Percentiles rank a stretch among this genome's conserved stretches.
These are phyloP conservation scores for Crotalus tigris DNA, from an alignment of 2,113 vertebrate genomes.

Conservation along the genomic window DNA sequence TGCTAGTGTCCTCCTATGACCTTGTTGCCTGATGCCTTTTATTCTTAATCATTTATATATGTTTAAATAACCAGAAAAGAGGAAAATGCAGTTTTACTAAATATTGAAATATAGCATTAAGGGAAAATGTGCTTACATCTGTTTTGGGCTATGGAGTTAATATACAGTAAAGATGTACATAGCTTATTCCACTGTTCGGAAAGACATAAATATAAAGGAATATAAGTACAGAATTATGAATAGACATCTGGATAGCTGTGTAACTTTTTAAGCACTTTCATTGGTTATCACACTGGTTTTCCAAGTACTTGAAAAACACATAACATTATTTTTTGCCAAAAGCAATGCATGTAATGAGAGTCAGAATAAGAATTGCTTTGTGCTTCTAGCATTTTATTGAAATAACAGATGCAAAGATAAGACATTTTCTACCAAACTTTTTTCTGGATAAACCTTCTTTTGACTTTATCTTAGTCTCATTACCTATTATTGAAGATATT, in stretches of 20 bases:
- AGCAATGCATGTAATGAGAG: slow-evolving; percentile 27
- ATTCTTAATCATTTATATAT: neutral
- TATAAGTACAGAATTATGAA: neutral
- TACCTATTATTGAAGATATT: slow-evolving; percentile 66
- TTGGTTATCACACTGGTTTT: slow-evolving; percentile 34
- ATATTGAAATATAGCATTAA: slow-evolving; percentile 18
- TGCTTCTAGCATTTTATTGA: slow-evolving; percentile 38
- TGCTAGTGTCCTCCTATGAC: neutral
- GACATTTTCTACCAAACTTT: slow-evolving; percentile 58
- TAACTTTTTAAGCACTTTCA: slow-evolving; percentile 8
- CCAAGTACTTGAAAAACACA: slow-evolving; percentile 39
- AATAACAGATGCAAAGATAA: slow-evolving; percentile 38
- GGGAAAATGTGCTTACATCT: neutral
- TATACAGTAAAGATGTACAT: neutral
- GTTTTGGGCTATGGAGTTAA: neutral
- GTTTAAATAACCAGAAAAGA: neutral
- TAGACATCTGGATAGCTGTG: neutral
- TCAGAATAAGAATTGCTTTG: slow-evolving; percentile 23
- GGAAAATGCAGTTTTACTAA: slow-evolving; percentile 20
- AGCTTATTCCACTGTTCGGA: slow-evolving; percentile 31
- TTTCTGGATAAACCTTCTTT: slow-evolving; percentile 50
- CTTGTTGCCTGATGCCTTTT: neutral
- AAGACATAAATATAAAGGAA: slow-evolving; percentile 27
- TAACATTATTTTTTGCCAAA: slow-evolving; percentile 21
- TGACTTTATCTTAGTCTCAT: slow-evolving; percentile 49